These are phyloP conservation scores for Epinotia brunnichana DNA, from an alignment of 2,888 invertebrate species.

Conservation along the genomic window DNA sequence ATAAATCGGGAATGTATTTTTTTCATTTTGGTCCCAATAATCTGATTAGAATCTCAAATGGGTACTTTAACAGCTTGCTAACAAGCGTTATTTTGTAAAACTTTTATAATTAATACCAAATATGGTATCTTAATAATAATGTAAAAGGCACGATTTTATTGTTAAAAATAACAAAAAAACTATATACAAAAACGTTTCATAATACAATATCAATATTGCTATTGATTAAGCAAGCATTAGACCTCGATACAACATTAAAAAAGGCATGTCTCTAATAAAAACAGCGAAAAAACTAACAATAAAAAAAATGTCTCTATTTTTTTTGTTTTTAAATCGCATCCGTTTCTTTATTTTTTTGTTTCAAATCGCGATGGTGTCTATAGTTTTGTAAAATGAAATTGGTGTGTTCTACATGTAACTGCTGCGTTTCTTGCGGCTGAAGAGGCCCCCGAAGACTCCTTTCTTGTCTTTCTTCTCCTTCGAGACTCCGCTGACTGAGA, in stretches of 20 bases:
- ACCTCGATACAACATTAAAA: not conserved
- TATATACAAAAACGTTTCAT: slow-evolving; percentile 24
- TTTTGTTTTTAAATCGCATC: not conserved
- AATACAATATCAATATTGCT: slow-evolving; percentile 1
- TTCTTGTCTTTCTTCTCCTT: slow-evolving; percentile 84
- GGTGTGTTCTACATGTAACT: slow-evolving; percentile 77
- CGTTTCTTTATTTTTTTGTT: not conserved
- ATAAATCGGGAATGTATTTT: slow-evolving; percentile 25
- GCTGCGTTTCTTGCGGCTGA: slow-evolving; percentile 83
- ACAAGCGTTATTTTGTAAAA: not conserved
- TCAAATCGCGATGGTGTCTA: not conserved
- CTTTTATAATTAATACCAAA: slow-evolving; percentile 16
- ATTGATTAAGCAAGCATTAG: not conserved
- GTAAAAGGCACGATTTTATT: slow-evolving; percentile 33
- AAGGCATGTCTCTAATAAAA: not conserved
- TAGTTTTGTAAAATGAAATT: too few species aligned
- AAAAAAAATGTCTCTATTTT: not conserved
- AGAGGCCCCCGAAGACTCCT: slow-evolving; percentile 84
- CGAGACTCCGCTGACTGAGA: slow-evolving; percentile 74
- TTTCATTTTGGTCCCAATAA: slow-evolving; percentile 18
- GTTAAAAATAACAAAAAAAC: slow-evolving; percentile 2
- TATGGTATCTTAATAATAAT: slow-evolving; percentile 25
- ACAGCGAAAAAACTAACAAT: not conserved
- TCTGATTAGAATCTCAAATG: not conserved
- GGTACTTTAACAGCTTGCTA: not conserved